These are phyloP conservation scores for Lutjanus erythropterus DNA, from an alignment of 2,113 vertebrate genomes.

Conservation along the genomic window DNA sequence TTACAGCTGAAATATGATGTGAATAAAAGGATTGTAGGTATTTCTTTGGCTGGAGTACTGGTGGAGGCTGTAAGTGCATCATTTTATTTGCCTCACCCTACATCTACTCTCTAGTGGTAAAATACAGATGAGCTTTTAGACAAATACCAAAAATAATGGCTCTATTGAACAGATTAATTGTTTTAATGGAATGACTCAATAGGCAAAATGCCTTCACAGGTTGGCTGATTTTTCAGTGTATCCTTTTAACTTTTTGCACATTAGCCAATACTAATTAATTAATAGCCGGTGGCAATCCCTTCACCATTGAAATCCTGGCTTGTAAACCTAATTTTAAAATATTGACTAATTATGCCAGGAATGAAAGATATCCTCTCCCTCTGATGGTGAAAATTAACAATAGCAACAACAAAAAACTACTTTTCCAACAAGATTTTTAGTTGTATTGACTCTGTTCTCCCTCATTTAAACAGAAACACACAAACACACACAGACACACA, in stretches of 20 bases:
- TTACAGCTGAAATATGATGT: background rate
- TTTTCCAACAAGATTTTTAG: background rate
- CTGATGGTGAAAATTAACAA: conserved; percentile 14
- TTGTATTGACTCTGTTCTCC: background rate
- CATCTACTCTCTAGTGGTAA: background rate
- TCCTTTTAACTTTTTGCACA: conserved; percentile 43
- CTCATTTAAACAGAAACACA: background rate
- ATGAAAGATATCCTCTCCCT: conserved; percentile 10
- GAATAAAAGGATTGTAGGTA: background rate
- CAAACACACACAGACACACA: background rate
- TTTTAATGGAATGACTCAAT: conserved; percentile 22
- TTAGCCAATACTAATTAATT: conserved; percentile 33
- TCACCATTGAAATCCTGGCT: conserved; percentile 7
- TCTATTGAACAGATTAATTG: conserved; percentile 25
- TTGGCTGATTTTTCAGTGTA: conserved; percentile 28
- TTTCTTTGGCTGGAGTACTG: background rate
- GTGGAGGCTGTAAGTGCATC: background rate
- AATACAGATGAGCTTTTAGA: conserved; percentile 10
- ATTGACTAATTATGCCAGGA: conserved; percentile 7
- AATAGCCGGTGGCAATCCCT: conserved; percentile 21
- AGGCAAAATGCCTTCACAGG: conserved; percentile 10
- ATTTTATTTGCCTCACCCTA: background rate
- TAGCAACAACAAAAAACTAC: background rate
- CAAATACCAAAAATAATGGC: background rate
- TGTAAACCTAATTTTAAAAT: conserved; percentile 1